Base-by-base conservation (phyloP, 2,888 invertebrate genomes). In the Cinara cedri region DNA sequence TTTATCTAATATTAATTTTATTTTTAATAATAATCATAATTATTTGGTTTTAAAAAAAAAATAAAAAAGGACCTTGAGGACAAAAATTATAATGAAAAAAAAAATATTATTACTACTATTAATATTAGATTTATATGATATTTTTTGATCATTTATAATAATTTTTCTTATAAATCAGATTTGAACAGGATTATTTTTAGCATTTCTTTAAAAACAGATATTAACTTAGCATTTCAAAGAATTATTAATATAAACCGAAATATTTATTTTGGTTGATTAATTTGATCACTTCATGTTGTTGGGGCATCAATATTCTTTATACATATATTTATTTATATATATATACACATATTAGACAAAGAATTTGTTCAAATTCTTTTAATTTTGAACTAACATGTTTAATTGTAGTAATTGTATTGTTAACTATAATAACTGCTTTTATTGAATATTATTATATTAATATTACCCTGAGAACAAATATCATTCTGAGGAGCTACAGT, bases 391-490 rank as follows among this genome's bases (percentile, higher is more conserved):
- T 65, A 63, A 63, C 63, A 44, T 93, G 93, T 91, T 85, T 88
- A 84, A 83, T 89, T 1, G 92, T 92, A 72, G 87, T 90, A 72
- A 86, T 90, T 81, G 88, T 93, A 85, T 89, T 93, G 83, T 74
- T 90, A 85, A 86, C 89, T 82, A 93, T 93, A 89, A 90, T 86
- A 84, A 90, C 91, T 70, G 91, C 91, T 26, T 93, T 93, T 85
- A 87, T 93, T 88, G 93, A 92, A 0, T 93, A 93, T 87, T n/a
- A n/a, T n/a, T n/a, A n/a, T n/a, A n/a, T n/a, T n/a, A n/a, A 91
- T 93, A 0, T 82, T 92, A 84, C 92, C 92, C 1, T 92, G 92
- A 86, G 92, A 92, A 9, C 92, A 93, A 90, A 93, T 93, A 89
- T 92, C 92, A 1, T 93, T 91, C 85, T 93, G 92, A 89, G 92